A percentile compares a stretch with the other conserved stretches of the same genome.
These are phyloP conservation scores for Stenodema calcarata DNA, from an alignment of 2,888 invertebrate genomes.

Conservation along the genomic window DNA sequence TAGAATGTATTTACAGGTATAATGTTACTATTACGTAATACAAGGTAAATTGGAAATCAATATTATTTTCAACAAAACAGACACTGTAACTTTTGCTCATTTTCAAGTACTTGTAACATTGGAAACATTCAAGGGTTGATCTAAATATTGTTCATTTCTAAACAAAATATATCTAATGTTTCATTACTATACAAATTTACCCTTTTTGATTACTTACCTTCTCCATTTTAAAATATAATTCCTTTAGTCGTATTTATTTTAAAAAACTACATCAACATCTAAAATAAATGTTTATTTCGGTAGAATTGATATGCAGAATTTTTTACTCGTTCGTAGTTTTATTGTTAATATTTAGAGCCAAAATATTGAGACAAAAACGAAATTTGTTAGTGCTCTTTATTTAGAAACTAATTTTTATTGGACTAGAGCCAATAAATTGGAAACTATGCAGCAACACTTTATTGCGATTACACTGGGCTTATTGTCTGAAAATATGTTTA, in stretches of 20 bases:
- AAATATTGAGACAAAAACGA: background rate
- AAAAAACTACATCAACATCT: background rate
- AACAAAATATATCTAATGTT: background rate
- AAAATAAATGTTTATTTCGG: background rate
- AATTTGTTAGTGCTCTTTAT: too few species aligned
- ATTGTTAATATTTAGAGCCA: background rate
- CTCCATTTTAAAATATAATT: background rate
- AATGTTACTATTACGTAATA: background rate
- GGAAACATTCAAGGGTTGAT: background rate
- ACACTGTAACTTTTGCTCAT: background rate
- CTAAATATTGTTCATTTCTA: background rate
- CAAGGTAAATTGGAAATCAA: background rate
- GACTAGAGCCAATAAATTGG: background rate
- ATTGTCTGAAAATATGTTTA: background rate
- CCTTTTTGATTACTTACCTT: background rate
- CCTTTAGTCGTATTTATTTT: background rate
- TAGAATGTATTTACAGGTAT: constrained; percentile 1
- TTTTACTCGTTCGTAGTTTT: background rate
- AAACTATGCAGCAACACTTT: background rate
- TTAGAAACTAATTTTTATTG: too few species aligned
- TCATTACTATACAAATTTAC: background rate
- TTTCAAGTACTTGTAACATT: background rate
- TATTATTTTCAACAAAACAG: background rate
- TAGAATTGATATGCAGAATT: background rate
- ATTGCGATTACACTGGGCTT: background rate